Conservation (phyloP, 2,113 vertebrate genomes). For the Collichthys lucidus region DNA sequence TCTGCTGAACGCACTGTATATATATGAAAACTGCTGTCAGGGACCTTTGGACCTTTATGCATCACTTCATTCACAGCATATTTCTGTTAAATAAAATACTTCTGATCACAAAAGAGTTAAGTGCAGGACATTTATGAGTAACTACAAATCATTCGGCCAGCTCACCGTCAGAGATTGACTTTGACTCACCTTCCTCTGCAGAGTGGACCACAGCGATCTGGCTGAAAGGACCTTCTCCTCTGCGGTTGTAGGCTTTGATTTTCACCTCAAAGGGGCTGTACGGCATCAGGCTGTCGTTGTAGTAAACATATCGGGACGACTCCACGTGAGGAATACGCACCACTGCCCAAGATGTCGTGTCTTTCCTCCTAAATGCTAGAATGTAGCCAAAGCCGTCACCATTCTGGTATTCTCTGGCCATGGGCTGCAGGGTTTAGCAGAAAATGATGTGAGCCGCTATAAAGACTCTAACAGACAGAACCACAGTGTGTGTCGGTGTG, state of each 20-base stretch:
- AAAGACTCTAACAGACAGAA: not conserved
- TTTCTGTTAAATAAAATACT: not conserved
- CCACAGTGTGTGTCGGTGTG: no score
- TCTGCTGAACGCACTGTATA: not conserved
- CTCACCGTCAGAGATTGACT: not conserved
- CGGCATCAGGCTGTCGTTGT: conserved; percentile 88
- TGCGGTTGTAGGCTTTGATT: conserved; percentile 92
- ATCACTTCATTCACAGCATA: no score
- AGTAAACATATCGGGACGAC: conserved; percentile 92
- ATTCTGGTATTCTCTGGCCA: conserved; percentile 94
- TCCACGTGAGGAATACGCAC: conserved; percentile 87
- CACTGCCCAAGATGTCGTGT: conserved; percentile 82
- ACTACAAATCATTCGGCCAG: not conserved
- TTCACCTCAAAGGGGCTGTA: conserved; percentile 96
- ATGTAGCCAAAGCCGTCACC: conserved; percentile 95
- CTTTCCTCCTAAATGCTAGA: conserved; percentile 89
- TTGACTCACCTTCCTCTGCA: conserved; percentile 92
- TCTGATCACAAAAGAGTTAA: not conserved
- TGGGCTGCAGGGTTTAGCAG: conserved; percentile 81
- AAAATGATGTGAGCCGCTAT: not conserved
- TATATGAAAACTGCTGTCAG: no score
- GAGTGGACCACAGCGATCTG: conserved; percentile 91
- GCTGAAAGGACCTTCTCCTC: conserved; percentile 95
- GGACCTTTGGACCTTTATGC: no score
- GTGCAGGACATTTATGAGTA: not conserved